Evolutionary conservation across 2,797 vertebrate genomes (phyloP), one percentile per base, ranked within the genome.

Genomic region (Sebastiscus tertius): DNA sequence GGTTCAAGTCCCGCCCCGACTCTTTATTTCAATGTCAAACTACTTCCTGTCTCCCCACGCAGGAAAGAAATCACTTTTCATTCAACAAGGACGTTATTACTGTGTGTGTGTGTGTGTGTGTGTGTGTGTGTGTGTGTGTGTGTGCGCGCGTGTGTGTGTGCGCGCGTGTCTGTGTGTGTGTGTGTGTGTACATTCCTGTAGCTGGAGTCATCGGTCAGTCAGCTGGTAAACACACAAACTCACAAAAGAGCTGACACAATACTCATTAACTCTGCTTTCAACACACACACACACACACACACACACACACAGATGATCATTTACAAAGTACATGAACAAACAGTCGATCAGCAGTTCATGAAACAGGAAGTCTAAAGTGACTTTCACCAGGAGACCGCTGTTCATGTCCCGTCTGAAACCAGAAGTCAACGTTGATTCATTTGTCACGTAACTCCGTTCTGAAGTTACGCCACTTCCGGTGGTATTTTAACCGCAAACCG

Each of bases 181-280:
- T 42, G 33, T 59, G 55, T 60, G 55, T 61, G 26, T 22, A 16
- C 70, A 75, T 79, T 75, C 67, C 72, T 77, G 59, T 22, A 1
- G 49, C 31, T 27, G 24, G 14, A 84, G 49, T 77, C 74, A 84
- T 68, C 18, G 2, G 73, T 76, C 73, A 80, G 27, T 76, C 62
- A 42, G 42, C 79, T 75, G 52, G 42, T 63, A 64, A 63, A 78
- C 52, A 74, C 46, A 31, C 49, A 76, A 9, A 75, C 31, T 66
- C 46, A 72, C 71, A 72, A 72, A 79, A 62, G 70, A 75, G 29
- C 56, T 67, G 66, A 79, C 75, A 63, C 34, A 27, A 68, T 56
- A 75, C 49, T 79, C 79, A 81, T 71, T 81, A 79, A 75, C 79
- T 71, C 39, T 2, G 22, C 59, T 36, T 70, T 75, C 52, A 73